Evolutionary conservation across 2,888 invertebrate genomes (phyloP).

Genomic region (Cremastinae sp.): DNA sequence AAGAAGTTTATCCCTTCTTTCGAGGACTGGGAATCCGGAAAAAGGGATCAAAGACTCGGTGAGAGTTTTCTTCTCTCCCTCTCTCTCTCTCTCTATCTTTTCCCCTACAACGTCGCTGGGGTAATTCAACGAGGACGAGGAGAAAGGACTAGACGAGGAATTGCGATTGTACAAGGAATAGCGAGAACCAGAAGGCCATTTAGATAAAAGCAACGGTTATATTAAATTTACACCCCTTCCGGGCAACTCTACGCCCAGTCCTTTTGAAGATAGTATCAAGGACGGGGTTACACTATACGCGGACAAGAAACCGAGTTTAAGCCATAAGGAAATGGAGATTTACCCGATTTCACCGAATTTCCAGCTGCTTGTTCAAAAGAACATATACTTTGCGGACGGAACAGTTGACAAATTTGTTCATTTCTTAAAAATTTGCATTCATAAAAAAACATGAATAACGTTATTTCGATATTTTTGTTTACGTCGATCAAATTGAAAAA

Average conservation of each 20-base stretch:
- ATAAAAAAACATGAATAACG: too few species aligned
- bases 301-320: slow-evolving; percentile 1
- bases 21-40: slow-evolving; percentile 8
- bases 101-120: neutral
- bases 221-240: slow-evolving; percentile 73
- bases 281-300: slow-evolving; percentile 11
- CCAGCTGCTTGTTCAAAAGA: neutral
- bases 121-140: slow-evolving; percentile 44
- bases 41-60: slow-evolving; percentile 41
- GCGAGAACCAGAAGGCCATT: slow-evolving; percentile 67
- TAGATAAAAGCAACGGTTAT: slow-evolving; percentile 75
- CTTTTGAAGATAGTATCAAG: slow-evolving; percentile 18
- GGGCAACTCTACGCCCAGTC: slow-evolving; percentile 15
- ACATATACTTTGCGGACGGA: neutral
- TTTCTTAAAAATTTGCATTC: too few species aligned
- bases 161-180: slow-evolving; percentile 41
- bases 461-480: too few species aligned
- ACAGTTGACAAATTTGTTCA: too few species aligned
- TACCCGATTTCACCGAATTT: slow-evolving; percentile 5
- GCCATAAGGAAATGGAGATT: slow-evolving; percentile 39
- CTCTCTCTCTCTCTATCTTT: neutral
- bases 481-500: too few species aligned
- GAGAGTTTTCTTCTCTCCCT: slow-evolving; percentile 20
- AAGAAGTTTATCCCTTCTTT: slow-evolving; percentile 13
- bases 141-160: slow-evolving; percentile 20